Evolutionary conservation across 1,140 invertebrate species (phyloP).

Genomic region (Sarcophaga bullata): DNA sequence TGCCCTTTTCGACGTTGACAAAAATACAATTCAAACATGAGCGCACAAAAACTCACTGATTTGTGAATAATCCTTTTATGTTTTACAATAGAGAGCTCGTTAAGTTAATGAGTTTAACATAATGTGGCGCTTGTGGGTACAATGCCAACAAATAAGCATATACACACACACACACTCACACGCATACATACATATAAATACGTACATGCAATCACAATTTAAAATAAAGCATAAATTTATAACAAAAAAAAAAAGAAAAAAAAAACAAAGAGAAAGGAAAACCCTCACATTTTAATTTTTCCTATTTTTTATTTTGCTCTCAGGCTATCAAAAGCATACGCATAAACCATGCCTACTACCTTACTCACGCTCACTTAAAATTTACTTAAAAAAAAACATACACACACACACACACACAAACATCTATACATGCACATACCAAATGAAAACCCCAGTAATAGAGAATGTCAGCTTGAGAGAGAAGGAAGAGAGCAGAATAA

Average conservation of each 20-base stretch:
- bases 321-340: no score
- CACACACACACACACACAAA: no score
- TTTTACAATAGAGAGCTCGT: slow-evolving; percentile 44
- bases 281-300: no score
- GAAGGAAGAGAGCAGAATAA: not conserved
- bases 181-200: not conserved
- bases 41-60: slow-evolving; percentile 43
- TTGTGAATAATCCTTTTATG: slow-evolving; percentile 47
- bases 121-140: slow-evolving; percentile 36
- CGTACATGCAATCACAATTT: not conserved
- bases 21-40: slow-evolving; percentile 32
- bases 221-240: not conserved
- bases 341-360: no score
- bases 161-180: slow-evolving; percentile 20
- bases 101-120: slow-evolving; percentile 46
- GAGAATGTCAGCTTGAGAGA: no score
- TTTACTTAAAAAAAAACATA: no score
- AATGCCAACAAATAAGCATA: not conserved
- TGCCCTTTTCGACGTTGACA: slow-evolving; percentile 16
- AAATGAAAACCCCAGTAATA: no score
- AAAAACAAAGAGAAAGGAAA: not conserved
- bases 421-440: no score
- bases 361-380: no score
- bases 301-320: no score
- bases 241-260: not conserved